Evolutionary conservation across 2,888 invertebrate genomes (phyloP).

Genomic region (Pristionchus arcanus): DNA sequence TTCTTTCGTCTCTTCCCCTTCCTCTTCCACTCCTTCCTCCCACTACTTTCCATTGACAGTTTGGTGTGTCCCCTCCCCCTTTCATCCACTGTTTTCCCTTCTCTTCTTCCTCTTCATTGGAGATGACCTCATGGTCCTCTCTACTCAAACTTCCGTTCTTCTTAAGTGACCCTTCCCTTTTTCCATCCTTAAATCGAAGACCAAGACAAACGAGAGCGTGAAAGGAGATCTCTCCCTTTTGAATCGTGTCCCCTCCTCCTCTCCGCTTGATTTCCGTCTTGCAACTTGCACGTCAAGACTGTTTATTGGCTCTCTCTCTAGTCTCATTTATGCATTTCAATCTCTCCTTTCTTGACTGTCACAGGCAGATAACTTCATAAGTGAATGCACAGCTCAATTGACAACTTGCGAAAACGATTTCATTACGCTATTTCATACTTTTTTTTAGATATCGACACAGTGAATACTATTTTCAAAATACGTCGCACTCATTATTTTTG

Average conservation of each 20-base stretch:
- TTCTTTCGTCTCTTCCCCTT: neutral
- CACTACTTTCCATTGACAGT: neutral
- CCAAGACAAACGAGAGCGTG: conserved; percentile 15
- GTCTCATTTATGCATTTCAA: neutral
- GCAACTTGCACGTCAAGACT: neutral
- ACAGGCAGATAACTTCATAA: no score
- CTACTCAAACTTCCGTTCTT: neutral
- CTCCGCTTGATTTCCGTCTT: neutral
- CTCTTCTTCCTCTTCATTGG: neutral
- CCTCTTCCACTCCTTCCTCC: neutral
- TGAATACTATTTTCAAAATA: no score
- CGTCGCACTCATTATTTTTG: neutral
- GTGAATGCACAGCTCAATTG: neutral
- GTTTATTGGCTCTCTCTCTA: neutral
- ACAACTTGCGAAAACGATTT: neutral
- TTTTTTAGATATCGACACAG: neutral
- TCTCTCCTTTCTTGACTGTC: neutral
- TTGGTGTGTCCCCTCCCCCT: neutral
- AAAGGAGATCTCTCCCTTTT: neutral
- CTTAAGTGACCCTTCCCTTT: conserved; percentile 18
- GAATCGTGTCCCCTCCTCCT: neutral
- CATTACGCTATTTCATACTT: neutral
- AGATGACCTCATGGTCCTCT: neutral
- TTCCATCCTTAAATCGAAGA: neutral
- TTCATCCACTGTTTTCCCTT: conserved; percentile 21